Conservation (phyloP, 2,113 vertebrate genomes). For the Rhinopomastus cyanomelas region DNA sequence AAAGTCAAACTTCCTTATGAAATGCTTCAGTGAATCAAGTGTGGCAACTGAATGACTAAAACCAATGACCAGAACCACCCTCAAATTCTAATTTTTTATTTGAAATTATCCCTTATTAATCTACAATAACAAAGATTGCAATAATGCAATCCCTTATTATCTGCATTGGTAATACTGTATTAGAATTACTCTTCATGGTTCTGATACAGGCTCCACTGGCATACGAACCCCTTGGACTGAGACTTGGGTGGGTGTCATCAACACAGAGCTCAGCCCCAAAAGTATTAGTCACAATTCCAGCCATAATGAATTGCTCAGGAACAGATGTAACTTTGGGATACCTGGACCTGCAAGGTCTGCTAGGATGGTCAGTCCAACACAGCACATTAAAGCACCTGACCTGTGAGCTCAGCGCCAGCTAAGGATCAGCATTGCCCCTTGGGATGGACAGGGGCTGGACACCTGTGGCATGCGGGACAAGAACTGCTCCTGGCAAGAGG, state of each 20-base stretch:
- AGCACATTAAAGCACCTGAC: too few relatives aligned
- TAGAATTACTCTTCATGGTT: neutral
- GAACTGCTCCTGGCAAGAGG: neutral
- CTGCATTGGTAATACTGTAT: too few relatives aligned
- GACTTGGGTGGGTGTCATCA: neutral
- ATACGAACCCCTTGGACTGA: neutral
- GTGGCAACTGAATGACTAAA: neutral
- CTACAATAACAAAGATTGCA: neutral
- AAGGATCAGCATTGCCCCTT: neutral
- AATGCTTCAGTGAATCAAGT: neutral
- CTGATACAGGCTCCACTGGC: neutral
- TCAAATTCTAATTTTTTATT: neutral
- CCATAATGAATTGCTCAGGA: neutral
- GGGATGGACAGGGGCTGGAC: rapidly evolving
- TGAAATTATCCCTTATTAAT: neutral
- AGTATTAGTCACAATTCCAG: neutral
- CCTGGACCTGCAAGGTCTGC: neutral
- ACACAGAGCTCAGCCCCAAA: neutral
- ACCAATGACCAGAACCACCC: neutral
- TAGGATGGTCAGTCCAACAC: too few relatives aligned
- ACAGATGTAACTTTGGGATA: neutral
- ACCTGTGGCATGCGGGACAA: rapidly evolving
- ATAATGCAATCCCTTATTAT: neutral
- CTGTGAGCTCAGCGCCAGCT: neutral
- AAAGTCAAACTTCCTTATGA: neutral